These are phyloP conservation scores for Cromileptes altivelis DNA, from an alignment of 2,113 vertebrate genomes.

Conservation along the genomic window DNA sequence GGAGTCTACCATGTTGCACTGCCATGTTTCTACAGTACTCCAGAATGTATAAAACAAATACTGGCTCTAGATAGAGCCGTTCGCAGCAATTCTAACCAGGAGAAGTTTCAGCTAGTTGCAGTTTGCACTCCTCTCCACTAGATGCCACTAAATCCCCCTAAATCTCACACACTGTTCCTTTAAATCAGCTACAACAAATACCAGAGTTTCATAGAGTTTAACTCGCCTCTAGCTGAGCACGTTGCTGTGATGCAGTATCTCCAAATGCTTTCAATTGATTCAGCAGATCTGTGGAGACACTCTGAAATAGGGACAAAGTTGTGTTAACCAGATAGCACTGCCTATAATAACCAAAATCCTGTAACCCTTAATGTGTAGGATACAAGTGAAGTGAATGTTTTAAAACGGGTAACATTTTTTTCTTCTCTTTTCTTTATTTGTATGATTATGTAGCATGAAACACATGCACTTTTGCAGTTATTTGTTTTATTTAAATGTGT, in stretches of 20 bases:
- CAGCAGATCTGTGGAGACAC: slow-evolving; percentile 74
- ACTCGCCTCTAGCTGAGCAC: slow-evolving; percentile 70
- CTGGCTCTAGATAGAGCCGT: no score
- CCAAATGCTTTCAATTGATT: slow-evolving; percentile 75
- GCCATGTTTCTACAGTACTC: no score
- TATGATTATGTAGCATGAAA: not conserved
- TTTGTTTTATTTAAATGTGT: not conserved
- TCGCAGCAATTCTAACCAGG: no score
- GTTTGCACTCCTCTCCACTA: no score
- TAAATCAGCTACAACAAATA: not conserved
- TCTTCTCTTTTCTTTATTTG: not conserved
- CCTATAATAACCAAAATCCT: not conserved
- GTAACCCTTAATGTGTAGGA: not conserved
- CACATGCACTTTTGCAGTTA: not conserved
- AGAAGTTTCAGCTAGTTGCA: no score
- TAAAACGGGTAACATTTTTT: not conserved
- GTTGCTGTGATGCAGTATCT: slow-evolving; percentile 68
- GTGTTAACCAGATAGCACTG: not conserved
- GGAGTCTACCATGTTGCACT: no score
- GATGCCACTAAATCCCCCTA: no score
- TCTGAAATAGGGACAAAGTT: slow-evolving; percentile 62
- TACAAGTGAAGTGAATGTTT: not conserved
- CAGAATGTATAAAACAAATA: no score
- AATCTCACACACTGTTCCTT: no score
- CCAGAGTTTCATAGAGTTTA: not conserved